Evolutionary conservation across 2,797 vertebrate species (phyloP), one percentile per base, ranked within the genome.

Genomic region (Nannoperca australis): DNA sequence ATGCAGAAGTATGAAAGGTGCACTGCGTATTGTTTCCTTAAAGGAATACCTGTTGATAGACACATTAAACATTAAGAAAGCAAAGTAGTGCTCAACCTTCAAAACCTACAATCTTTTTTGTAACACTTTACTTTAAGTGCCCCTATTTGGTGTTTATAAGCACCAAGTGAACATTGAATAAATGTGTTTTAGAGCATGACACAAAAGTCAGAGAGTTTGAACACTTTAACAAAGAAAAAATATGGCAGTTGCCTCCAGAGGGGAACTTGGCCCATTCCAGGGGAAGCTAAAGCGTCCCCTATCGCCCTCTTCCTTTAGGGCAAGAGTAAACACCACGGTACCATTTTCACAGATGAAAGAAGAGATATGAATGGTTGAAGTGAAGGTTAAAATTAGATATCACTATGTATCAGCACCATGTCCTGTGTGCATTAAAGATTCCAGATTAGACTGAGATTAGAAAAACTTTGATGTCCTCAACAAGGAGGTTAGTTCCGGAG

Each of bases 381-480:
- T 73, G 66, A 34, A 69, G 69, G 50, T 84, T 91, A 85, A 90
- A 89, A 90, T 89, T 88, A 89, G 87, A 88, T 53, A 60, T 69
- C 47, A 24, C 40, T 61, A 32, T 71, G 62, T 65, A 71, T 76
- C 67, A 55, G 53, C 75, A 80, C 59, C 63, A 71, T 71, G 64
- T 88, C 81, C 65, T 83, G 75, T 83, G 76, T 88, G 75, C 78
- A 66, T 66, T 76, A 70, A 86, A 86, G 70, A 85, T 85, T 86
- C 76, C 55, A 87, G 89, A 91, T 91, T 76, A 85, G 78, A 88
- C 87, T 81, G 40, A 70, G 86, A 90, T 92, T 73, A 86, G 80
- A 78, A 76, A 55, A 87, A 77, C 83, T 85, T 86, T 90, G 85
- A 93, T 88, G 84, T 89, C 69, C 83, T 86, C 70, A 82, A 56